Percentiles rank a stretch among this genome's conserved stretches.
These are phyloP conservation scores for Tipula lateralis DNA, from an alignment of 2,888 invertebrate genomes.

Conservation along the genomic window DNA sequence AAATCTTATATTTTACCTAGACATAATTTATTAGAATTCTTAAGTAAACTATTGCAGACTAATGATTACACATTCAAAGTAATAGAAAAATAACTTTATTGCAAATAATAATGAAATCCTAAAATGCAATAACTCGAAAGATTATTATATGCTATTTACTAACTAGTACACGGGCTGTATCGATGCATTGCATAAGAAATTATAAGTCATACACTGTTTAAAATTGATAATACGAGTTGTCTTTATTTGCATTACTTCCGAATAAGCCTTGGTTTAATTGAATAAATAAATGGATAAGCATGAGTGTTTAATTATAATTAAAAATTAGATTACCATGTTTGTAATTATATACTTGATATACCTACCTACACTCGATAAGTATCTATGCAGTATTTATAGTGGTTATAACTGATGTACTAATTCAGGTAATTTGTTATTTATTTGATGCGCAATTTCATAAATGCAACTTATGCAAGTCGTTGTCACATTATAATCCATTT, in stretches of 20 bases:
- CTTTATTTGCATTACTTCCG: too few species aligned
- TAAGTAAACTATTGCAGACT: background rate
- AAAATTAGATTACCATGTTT: background rate
- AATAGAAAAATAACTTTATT: background rate
- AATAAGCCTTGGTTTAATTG: too few species aligned
- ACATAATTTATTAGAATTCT: background rate
- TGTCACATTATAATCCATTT: too few species aligned
- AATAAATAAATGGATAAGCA: background rate
- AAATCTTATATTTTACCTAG: too few species aligned
- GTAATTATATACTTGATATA: background rate
- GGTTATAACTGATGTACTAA: background rate
- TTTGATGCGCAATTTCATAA: background rate
- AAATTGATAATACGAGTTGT: too few species aligned
- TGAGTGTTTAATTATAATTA: background rate
- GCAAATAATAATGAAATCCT: background rate
- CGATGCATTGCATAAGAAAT: too few species aligned
- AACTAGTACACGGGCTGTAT: too few species aligned
- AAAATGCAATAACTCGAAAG: background rate
- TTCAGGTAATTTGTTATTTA: background rate
- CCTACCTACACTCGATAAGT: background rate
- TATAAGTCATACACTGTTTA: too few species aligned
- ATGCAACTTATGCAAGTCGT: background rate
- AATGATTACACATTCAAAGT: background rate
- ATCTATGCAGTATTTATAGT: background rate
- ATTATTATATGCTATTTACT: background rate